Evolutionary conservation across 2,888 invertebrate genomes (phyloP), one percentile per base, ranked within the genome.

Genomic region (Agriopis leucophaearia): DNA sequence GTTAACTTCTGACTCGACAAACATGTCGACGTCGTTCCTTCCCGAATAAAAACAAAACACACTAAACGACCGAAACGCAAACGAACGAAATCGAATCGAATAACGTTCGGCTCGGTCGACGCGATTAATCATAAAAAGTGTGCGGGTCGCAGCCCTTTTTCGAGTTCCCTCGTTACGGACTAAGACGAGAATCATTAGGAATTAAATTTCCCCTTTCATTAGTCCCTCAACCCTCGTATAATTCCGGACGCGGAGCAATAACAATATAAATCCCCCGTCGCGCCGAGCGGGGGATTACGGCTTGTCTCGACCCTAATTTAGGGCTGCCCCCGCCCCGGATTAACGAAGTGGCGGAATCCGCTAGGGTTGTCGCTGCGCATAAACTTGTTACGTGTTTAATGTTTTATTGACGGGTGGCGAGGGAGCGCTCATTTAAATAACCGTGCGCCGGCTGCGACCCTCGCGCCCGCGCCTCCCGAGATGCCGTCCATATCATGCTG

Each of bases 151-250:
- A 89, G 91, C 89, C 92, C 91, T 91, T 92, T 94, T 92, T 91
- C 90, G 89, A 91, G 91, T 92, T 91, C 91, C 92, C 93, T 93
- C 93, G 93, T 94, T 94, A 94, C 92, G 90, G 91, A 87, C 93
- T 93, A 92, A 93, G 94, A 94, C 92, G 94, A 91, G 92, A 93
- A 94, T 94, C 94, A 94, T 94, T 94, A 94, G 92, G 94, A 93
- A 93, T 94, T 94, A 94, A 94, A 94, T 94, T 93, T 94, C 93
- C 94, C 93, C 93, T 94, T 94, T 94, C 93, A 94, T 94, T 94
- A 94, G 94, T 94, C 94, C 93, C 94, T 92, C 93, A 93, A 93
- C 93, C 94, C 93, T 94, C 94, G 93, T 93, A 93, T 93, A 93
- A 93, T 92, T 92, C 94, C 92, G 94, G 93, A 94, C 93, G 91